Evolutionary conservation across 2,797 vertebrate species (phyloP).

Genomic region (Clarias platycephalus): DNA sequence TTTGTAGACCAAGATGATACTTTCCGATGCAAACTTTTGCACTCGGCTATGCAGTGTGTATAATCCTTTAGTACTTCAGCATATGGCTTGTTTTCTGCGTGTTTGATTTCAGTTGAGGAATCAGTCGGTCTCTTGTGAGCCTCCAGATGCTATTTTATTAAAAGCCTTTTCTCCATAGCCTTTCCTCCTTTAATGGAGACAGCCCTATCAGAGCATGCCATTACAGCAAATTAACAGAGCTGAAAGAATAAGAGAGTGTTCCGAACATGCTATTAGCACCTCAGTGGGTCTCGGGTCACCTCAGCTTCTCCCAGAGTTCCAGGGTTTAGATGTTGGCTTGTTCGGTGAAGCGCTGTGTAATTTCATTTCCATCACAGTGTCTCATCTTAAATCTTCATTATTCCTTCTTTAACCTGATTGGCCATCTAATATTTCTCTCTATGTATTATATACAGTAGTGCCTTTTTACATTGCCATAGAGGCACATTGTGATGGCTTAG

Average conservation of each 20-base stretch:
- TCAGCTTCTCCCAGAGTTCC: neutral
- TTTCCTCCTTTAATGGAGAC: constrained; percentile 44
- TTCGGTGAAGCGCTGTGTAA: constrained; percentile 48
- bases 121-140: constrained; percentile 32
- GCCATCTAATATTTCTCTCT: neutral
- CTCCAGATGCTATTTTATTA: constrained; percentile 58
- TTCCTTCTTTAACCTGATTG: neutral
- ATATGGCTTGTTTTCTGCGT: neutral
- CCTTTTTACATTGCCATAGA: neutral
- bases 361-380: constrained; percentile 48
- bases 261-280: constrained; percentile 28
- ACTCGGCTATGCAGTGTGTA: neutral
- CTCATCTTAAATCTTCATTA: constrained; percentile 20
- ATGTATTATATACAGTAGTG: neutral
- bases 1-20: neutral
- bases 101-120: constrained; percentile 17
- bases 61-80: neutral
- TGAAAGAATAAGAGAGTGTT: constrained; percentile 50
- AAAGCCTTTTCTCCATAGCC: constrained; percentile 45
- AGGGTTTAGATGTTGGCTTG: constrained; percentile 4
- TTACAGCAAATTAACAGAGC: constrained; percentile 57
- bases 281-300: constrained; percentile 20
- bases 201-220: constrained; percentile 45
- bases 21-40: neutral
- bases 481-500: constrained; percentile 3